Evolutionary conservation across 2,113 vertebrate species (phyloP).

Genomic region (Mustela lutreola): DNA sequence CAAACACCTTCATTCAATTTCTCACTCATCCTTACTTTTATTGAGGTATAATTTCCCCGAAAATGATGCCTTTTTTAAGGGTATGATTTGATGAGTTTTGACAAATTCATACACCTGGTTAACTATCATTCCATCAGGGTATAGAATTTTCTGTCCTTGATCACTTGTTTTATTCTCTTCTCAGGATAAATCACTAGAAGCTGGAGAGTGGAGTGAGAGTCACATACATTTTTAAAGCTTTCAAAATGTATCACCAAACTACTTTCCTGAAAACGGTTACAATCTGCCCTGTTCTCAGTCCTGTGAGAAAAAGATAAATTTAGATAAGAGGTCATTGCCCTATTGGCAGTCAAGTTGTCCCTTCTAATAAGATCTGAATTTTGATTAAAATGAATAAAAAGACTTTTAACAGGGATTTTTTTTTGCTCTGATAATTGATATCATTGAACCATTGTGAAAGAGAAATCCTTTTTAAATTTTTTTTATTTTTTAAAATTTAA

Average conservation of each 20-base stretch:
- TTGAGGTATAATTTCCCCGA: background rate
- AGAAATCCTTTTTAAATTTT: background rate
- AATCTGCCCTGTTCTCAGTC: background rate
- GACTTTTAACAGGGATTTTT: background rate
- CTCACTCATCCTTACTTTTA: background rate
- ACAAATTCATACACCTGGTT: background rate
- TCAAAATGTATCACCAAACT: background rate
- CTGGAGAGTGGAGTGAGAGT: background rate
- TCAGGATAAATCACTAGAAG: background rate
- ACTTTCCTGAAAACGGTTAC: background rate
- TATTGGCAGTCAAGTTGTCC: background rate
- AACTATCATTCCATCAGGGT: background rate
- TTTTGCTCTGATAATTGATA: conserved; percentile 25
- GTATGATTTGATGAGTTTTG: background rate
- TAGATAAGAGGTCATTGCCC: background rate
- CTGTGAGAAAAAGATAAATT: background rate
- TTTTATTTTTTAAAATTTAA: too few species aligned
- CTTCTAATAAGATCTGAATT: conserved; percentile 16
- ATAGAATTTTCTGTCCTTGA: background rate
- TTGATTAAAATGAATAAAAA: conserved; percentile 53
- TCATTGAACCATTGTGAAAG: background rate
- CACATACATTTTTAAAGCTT: background rate
- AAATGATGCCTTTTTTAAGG: background rate
- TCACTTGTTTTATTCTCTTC: background rate
- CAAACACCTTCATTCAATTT: background rate